phyloP scores from a whole-genome alignment of 1,140 invertebrate genomes.

The Oncopeltus fasciatus region DNA sequence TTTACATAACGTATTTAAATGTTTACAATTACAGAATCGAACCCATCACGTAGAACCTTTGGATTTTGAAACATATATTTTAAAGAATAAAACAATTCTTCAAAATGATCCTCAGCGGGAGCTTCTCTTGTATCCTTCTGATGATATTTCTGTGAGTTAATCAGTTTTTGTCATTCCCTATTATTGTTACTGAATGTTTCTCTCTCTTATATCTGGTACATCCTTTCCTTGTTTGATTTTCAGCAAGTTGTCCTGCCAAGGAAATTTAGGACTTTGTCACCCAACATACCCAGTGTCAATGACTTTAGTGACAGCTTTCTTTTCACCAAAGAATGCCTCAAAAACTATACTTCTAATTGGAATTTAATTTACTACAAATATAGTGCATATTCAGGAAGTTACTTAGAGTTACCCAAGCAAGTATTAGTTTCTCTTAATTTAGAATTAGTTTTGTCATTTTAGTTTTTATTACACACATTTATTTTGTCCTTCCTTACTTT shows the following conservation, averaged over 20 bases:
- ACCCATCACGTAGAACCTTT: conserved; percentile 65
- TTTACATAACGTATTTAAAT: no score
- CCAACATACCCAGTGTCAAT: conserved; percentile 44
- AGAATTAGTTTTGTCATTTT: no score
- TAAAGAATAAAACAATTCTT: conserved; percentile 77
- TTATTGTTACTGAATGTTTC: no score
- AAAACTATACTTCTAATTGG: conserved; percentile 75
- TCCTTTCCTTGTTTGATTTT: conserved; percentile 20
- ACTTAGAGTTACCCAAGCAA: conserved; percentile 71
- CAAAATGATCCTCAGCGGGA: conserved; percentile 87
- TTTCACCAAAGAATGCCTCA: conserved; percentile 72
- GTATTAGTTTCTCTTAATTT: no score
- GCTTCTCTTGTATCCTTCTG: conserved; percentile 72
- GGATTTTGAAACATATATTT: conserved; percentile 78
- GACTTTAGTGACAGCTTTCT: conserved; percentile 42
- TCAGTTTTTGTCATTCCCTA: no score
- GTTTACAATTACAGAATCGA: conserved; percentile 47
- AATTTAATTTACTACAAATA: conserved; percentile 80
- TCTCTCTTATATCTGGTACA: background rate
- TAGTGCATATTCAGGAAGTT: conserved; percentile 64
- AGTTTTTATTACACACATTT: no score
- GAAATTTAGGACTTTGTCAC: conserved; percentile 56
- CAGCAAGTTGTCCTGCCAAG: conserved; percentile 66
- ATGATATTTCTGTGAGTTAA: conserved; percentile 75
- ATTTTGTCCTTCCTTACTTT: no score